phyloP scores from a whole-genome alignment of 2,797 vertebrate genomes.

The Huso huso region DNA sequence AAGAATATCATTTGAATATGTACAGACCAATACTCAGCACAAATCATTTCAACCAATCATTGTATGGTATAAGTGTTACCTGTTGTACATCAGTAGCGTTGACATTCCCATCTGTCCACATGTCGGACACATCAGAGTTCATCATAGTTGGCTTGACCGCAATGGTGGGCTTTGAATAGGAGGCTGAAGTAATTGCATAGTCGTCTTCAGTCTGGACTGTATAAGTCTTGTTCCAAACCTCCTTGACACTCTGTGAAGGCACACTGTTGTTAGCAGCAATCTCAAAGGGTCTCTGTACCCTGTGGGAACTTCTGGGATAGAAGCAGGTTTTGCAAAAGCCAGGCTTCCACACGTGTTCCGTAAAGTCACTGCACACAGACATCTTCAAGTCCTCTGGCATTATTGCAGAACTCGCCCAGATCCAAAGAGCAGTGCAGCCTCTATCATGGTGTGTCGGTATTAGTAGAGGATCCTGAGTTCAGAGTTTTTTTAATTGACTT shows the following conservation, averaged over 20 bases:
- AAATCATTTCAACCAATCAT: conserved; percentile 34
- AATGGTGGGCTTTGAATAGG: conserved; percentile 90
- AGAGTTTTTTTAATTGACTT: conserved; percentile 9
- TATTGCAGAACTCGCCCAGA: conserved; percentile 36
- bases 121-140: conserved; percentile 67
- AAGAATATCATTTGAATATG: background rate
- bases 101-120: conserved; percentile 64
- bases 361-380: conserved; percentile 67
- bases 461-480: conserved; percentile 33
- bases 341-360: conserved; percentile 69
- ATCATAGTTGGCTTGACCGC: conserved; percentile 96
- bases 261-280: conserved; percentile 27
- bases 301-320: conserved; percentile 58
- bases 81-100: conserved; percentile 40
- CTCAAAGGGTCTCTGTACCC: conserved; percentile 23
- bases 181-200: conserved; percentile 52
- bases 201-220: conserved; percentile 63
- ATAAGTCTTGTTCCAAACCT: too few species aligned
- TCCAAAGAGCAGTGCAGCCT: conserved; percentile 16
- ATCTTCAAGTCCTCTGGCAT: conserved; percentile 48
- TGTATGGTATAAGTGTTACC: background rate
- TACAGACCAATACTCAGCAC: conserved; percentile 25
- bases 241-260: conserved; percentile 21
- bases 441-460: conserved; percentile 41
- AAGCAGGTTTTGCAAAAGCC: conserved; percentile 72